These are phyloP conservation scores for Seira musarum DNA, from an alignment of 2,888 invertebrate species.

Conservation along the genomic window DNA sequence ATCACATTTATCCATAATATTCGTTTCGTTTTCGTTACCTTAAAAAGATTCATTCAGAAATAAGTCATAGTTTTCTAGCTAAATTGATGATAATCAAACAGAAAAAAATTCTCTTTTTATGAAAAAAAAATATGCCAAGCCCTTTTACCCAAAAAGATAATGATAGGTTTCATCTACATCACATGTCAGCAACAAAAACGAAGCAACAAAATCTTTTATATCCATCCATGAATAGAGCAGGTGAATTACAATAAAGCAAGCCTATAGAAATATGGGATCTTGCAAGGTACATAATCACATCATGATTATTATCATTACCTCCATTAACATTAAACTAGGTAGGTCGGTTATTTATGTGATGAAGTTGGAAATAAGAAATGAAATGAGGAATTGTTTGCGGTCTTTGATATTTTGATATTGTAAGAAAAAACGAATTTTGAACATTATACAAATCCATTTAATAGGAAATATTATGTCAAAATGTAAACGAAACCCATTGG, in stretches of 20 bases:
- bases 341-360: not conserved
- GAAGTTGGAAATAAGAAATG: not conserved
- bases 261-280: not conserved
- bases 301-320: not conserved
- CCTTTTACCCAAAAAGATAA: slow-evolving; percentile 23
- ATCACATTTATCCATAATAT: no score
- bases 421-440: no score
- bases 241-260: not conserved
- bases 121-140: slow-evolving; percentile 24
- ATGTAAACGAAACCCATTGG: not conserved
- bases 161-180: slow-evolving; percentile 32
- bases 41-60: not conserved
- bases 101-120: not conserved
- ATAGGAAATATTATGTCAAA: not conserved
- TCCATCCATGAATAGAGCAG: not conserved
- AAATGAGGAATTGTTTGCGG: not conserved
- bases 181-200: slow-evolving; percentile 23
- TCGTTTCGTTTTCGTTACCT: not conserved
- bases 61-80: not conserved
- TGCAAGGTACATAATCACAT: not conserved
- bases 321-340: not conserved
- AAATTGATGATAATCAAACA: not conserved
- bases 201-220: not conserved
- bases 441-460: not conserved
- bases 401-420: not conserved